Evolutionary conservation across 2,113 vertebrate species (phyloP), one percentile per base, ranked within the genome.

Genomic region (Caranx melampygus): DNA sequence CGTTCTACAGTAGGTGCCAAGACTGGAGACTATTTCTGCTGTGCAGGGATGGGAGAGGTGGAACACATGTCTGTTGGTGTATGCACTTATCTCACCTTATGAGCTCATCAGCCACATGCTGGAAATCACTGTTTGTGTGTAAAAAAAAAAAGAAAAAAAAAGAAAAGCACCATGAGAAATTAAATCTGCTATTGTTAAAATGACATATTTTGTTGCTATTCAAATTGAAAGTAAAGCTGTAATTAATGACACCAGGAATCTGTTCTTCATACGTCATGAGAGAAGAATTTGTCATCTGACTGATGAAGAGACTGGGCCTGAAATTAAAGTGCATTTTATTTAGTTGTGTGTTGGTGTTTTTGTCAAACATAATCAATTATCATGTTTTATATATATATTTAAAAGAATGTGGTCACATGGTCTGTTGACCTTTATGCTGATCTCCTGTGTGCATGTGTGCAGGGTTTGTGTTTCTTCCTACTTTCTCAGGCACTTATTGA

Each of bases 401-500:
- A 26, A 26, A 26, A 26, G 7, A 37, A 4, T 5, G 35, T 37
- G 35, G 35, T 37, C 35, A 37, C 35, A 37, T 37, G 35, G 35
- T 7, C 35, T 3, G 7, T 1, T 81, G 45, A 26, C 78, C 85
- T 89, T 82, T 74, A 63, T 60, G 26, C 26, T 80, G 71, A 84
- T 77, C 79, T 86, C 45, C 20, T 55, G 16, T 16, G 14, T 55
- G 16, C 11, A 26, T 52, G 40, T 42, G 54, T 68, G 2, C 11
- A 6, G 13, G 16, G 42, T 57, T 57, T 47, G 58, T 55, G 14
- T 34, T 40, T 55, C 40, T 3, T 6, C 6, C 35, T 35, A 4
- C 40, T 68, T 71, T 81, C 74, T 73, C 72, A 65, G 67, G 35
- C 74, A 20, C 15, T 20, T 75, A 92, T 81, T 78, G 85, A 90